Percentiles rank a stretch among this genome's conserved stretches.
phyloP scores from a whole-genome alignment of 2,888 invertebrate species.

The Troilus luridus region DNA sequence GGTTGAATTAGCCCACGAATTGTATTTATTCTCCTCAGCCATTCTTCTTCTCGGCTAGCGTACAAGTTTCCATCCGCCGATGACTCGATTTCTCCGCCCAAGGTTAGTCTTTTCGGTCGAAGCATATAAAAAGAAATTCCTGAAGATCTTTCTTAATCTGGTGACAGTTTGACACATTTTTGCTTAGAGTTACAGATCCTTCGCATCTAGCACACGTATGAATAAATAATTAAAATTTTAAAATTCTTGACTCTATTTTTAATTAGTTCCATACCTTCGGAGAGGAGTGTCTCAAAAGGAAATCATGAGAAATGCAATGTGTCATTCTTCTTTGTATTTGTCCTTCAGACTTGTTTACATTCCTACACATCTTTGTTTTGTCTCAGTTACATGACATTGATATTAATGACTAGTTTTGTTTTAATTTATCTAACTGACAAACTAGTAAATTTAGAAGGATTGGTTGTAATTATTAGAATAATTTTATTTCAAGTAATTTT shows the following conservation, averaged over 20 bases:
- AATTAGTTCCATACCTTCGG: background rate
- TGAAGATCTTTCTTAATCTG: background rate
- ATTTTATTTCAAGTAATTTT: no score
- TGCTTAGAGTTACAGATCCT: background rate
- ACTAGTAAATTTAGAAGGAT: no score
- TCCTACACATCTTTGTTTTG: background rate
- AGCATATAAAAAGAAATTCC: background rate
- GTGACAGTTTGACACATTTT: background rate
- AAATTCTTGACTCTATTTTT: background rate
- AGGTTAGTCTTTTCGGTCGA: background rate
- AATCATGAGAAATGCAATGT: background rate
- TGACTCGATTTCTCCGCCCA: constrained; percentile 9
- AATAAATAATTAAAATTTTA: background rate
- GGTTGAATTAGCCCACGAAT: constrained; percentile 20
- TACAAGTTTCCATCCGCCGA: constrained; percentile 6
- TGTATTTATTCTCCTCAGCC: background rate
- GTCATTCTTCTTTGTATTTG: background rate
- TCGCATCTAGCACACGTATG: background rate
- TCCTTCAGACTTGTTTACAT: background rate
- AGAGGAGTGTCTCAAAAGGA: background rate
- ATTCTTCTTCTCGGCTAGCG: constrained; percentile 10
- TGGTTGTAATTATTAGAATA: no score
- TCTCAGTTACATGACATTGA: background rate
- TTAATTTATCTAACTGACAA: no score
- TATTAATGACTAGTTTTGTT: background rate